A percentile compares a stretch with the other conserved stretches of the same genome.
Evolutionary conservation across 2,113 vertebrate genomes (phyloP).

Genomic region (Redunca redunca): DNA sequence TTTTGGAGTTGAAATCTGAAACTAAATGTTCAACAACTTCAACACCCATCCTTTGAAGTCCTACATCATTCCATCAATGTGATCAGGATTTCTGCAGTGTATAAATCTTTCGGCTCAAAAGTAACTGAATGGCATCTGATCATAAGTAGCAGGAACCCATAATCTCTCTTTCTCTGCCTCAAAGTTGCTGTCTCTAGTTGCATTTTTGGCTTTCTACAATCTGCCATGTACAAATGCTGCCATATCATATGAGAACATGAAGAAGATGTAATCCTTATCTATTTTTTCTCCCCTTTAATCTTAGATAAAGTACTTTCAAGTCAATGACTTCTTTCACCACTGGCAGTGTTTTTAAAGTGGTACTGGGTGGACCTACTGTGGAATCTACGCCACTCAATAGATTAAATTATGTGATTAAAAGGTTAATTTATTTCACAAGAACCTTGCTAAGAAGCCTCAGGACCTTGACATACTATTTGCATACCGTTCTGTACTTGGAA

Average conservation of each 20-base stretch:
- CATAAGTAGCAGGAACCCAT: not conserved
- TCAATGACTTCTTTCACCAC: not conserved
- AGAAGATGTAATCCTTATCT: not conserved
- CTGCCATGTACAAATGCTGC: not conserved
- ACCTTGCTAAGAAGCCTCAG: not conserved
- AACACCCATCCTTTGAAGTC: not conserved
- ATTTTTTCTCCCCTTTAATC: not conserved
- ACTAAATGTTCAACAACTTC: not conserved
- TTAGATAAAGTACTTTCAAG: not conserved
- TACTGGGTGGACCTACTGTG: not conserved
- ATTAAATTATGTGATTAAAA: constrained; percentile 4
- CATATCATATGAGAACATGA: not conserved
- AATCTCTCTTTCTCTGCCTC: not conserved
- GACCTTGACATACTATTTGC: not conserved
- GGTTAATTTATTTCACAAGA: constrained; percentile 1
- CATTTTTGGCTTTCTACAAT: not conserved
- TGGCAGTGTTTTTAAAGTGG: not conserved
- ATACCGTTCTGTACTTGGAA: not conserved
- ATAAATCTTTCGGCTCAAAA: constrained; percentile 10
- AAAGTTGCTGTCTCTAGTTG: not conserved
- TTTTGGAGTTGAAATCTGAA: constrained; percentile 46
- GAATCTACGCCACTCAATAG: not conserved
- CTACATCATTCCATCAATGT: not conserved
- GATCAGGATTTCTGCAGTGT: not conserved
- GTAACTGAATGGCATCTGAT: not conserved